phyloP scores from a whole-genome alignment of 1,140 invertebrate genomes.

The silkworm (Bombyx mori) region DNA sequence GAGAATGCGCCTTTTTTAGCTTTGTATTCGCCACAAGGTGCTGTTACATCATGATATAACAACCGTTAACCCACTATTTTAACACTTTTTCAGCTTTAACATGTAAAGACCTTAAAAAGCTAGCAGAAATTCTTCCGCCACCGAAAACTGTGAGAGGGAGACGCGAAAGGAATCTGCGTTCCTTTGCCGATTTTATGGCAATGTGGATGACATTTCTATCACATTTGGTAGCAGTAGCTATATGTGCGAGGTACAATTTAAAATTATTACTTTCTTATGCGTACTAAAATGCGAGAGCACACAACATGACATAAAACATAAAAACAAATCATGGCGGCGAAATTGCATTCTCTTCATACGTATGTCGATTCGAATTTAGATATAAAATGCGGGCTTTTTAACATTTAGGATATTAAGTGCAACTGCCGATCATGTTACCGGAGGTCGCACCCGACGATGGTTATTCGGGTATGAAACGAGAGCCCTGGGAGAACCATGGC shows the following conservation, averaged over 20 bases:
- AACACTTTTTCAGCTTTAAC: conserved; percentile 42
- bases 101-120: conserved; percentile 47
- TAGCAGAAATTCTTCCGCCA: conserved; percentile 50
- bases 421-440: conserved; percentile 77
- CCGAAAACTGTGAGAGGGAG: conserved; percentile 50
- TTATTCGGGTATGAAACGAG: conserved; percentile 71
- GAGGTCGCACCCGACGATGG: conserved; percentile 72
- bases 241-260: conserved; percentile 53
- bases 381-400: too few relatives aligned
- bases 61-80: neutral
- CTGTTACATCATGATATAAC: too few relatives aligned
- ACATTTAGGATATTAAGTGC: conserved; percentile 72
- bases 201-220: conserved; percentile 76
- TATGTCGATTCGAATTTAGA: too few relatives aligned
- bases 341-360: too few relatives aligned
- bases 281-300: too few relatives aligned
- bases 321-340: too few relatives aligned
- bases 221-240: conserved; percentile 74
- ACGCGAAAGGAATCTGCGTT: conserved; percentile 51
- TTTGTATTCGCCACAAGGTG: too few relatives aligned
- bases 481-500: conserved; percentile 77
- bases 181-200: conserved; percentile 70
- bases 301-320: too few relatives aligned
- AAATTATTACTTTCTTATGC: too few relatives aligned
- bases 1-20: too few relatives aligned